Evolutionary conservation across 1,140 invertebrate species (phyloP).

Genomic region (Hestina assimilis): DNA sequence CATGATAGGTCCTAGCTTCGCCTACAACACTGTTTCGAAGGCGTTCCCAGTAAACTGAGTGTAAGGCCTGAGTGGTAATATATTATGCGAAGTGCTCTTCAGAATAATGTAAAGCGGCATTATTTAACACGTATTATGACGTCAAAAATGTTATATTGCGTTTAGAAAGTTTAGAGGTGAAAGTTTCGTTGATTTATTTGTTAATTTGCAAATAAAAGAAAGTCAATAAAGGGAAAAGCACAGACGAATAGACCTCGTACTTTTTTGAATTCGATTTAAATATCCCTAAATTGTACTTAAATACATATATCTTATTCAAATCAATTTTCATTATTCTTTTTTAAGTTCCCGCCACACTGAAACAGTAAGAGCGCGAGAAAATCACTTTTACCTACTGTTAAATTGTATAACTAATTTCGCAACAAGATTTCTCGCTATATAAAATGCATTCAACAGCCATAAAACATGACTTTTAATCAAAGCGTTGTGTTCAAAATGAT

Average conservation of each 20-base stretch:
- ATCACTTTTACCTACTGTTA: not conserved
- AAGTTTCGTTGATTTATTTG: not conserved
- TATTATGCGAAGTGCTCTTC: slow-evolving; percentile 8
- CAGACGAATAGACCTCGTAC: too few species aligned
- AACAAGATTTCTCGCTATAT: not conserved
- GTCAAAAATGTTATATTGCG: not conserved
- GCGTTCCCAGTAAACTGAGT: slow-evolving; percentile 11
- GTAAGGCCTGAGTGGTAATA: slow-evolving; percentile 12
- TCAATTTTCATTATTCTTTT: not conserved
- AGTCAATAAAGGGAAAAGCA: too few species aligned
- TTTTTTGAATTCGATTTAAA: too few species aligned
- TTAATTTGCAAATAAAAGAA: not conserved
- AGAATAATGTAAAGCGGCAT: not conserved
- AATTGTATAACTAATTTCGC: not conserved
- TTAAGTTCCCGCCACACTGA: not conserved
- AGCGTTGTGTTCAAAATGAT: not conserved
- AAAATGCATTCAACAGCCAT: not conserved
- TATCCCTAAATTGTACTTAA: not conserved
- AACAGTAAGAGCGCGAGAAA: not conserved
- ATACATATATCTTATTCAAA: not conserved
- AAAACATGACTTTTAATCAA: not conserved
- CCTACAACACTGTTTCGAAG: slow-evolving; percentile 4
- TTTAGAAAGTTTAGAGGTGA: not conserved
- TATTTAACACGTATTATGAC: slow-evolving; percentile 2
- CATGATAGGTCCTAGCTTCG: slow-evolving; percentile 13